These are phyloP conservation scores for Daboia siamensis DNA, from an alignment of 2,113 vertebrate species.

Conservation along the genomic window DNA sequence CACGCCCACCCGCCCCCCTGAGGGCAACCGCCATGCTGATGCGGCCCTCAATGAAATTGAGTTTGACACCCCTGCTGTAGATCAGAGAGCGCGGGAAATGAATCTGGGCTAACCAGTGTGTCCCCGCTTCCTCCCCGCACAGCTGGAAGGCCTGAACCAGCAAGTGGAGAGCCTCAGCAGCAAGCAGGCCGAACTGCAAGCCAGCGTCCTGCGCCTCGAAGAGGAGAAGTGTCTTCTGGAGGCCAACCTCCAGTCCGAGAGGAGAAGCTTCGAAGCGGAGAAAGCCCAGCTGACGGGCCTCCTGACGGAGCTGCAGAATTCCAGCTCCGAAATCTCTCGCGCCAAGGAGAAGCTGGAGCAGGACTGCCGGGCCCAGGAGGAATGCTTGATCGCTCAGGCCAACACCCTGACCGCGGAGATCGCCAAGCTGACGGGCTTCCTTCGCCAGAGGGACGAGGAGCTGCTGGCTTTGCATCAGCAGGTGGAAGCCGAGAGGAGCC, in stretches of 20 bases:
- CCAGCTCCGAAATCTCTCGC: constrained; percentile 57
- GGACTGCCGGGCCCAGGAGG: constrained; percentile 55
- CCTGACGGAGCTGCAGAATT: constrained; percentile 67
- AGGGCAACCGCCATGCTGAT: too few relatives aligned
- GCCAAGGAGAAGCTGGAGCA: constrained; percentile 70
- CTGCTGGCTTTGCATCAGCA: constrained; percentile 55
- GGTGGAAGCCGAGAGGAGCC: constrained; percentile 48
- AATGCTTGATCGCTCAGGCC: constrained; percentile 62
- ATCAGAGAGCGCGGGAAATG: too few relatives aligned
- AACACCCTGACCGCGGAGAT: constrained; percentile 67
- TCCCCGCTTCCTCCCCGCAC: constrained; percentile 1
- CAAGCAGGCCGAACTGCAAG: constrained; percentile 62
- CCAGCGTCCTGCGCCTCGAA: constrained; percentile 59
- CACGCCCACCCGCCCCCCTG: too few relatives aligned
- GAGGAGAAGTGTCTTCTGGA: constrained; percentile 59
- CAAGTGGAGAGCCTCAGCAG: constrained; percentile 65
- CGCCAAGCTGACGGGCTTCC: constrained; percentile 55
- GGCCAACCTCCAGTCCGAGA: constrained; percentile 54
- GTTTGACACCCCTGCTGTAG: too few relatives aligned
- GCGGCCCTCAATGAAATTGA: too few relatives aligned
- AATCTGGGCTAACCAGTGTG: not conserved
- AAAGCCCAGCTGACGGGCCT: constrained; percentile 65
- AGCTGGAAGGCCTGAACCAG: constrained; percentile 79
- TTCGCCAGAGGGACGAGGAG: constrained; percentile 69
- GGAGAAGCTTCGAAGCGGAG: constrained; percentile 63